Evolutionary conservation across 1,140 invertebrate genomes (phyloP).

Genomic region (Caenorhabditis latens): DNA sequence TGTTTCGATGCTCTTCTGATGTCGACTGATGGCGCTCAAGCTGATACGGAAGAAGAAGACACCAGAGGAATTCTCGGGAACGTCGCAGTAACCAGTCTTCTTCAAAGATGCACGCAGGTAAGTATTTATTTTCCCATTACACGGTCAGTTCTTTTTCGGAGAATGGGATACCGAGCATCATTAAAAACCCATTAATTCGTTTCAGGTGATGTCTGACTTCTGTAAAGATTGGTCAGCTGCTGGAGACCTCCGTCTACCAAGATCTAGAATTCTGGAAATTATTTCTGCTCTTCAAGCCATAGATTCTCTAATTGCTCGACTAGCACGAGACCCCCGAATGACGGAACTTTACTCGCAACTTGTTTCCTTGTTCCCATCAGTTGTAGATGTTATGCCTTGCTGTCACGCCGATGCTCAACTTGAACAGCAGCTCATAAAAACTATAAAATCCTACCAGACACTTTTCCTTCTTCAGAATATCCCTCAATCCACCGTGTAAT

Average conservation of each 20-base stretch:
- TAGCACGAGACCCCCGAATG: conserved; percentile 54
- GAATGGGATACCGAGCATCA: background rate
- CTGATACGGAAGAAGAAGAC: conserved; percentile 50
- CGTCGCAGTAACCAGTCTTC: conserved; percentile 50
- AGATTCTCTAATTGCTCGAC: conserved; percentile 50
- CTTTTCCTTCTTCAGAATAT: conserved; percentile 61
- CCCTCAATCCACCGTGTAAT: conserved; percentile 8
- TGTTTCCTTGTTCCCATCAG: conserved; percentile 69
- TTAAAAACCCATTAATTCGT: background rate
- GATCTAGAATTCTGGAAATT: conserved; percentile 50
- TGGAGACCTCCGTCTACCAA: conserved; percentile 60
- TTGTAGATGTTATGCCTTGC: conserved; percentile 72
- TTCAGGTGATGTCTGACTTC: conserved; percentile 56
- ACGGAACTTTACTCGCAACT: conserved; percentile 71
- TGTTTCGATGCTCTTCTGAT: conserved; percentile 76
- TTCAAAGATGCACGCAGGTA: conserved; percentile 48
- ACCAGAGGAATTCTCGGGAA: conserved; percentile 46
- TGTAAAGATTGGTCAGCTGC: conserved; percentile 42
- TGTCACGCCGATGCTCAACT: conserved; percentile 72
- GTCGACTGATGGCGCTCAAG: conserved; percentile 53
- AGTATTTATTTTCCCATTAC: background rate
- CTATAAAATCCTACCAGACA: conserved; percentile 72
- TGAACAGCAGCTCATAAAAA: conserved; percentile 69
- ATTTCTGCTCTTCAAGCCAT: conserved; percentile 59
- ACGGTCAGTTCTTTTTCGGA: too few species aligned